Evolutionary conservation across 1,140 invertebrate species (phyloP), one percentile per base, ranked within the genome.

Genomic region (Bursaphelenchus mucronatus): DNA sequence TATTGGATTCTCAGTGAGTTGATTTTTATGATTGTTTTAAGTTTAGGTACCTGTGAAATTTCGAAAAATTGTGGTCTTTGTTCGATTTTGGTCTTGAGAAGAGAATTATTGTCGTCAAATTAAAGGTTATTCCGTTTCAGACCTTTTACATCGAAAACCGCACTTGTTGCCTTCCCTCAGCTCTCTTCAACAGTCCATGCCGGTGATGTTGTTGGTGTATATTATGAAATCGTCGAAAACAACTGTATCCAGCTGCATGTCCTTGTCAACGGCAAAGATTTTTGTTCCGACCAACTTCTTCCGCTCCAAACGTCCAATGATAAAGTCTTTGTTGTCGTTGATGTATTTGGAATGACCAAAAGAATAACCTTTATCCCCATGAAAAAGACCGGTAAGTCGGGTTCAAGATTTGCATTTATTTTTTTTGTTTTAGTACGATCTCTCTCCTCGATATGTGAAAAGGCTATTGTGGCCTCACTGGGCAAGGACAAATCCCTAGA

Each of bases 291-390:
- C 13, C 13, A 30, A 17, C 13, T 11, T n/a, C 40, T 44, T 3
- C 13, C 30, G 13, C 11, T 46, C 11, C 21, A n/a, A 44, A 8
- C 40, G 19, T 44, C 19, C 57, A 44, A 39, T 13, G 10, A 44
- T n/a, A 11, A 13, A 9, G 21, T 59, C 57, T 59, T 41, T 44
- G 57, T 9, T n/a, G 57, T 59, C 11, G 57, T 43, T 39, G 57
- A 59, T 50, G 6, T 59, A n/a, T 59, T 59, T 50, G 57, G 57
- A n/a, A 39, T 46, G 11, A 40, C 19, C 44, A 59, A 59, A 39
- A n/a, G 11, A 11, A 39, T 44, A 11, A 11, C 41, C 6, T 15
- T 59, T 3, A 40, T 59, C 11, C 57, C 57, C 11, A 39, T 59
- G 10, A 59, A 59, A 44, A 13, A 11, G 11, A 19, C 41, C 6